Evolutionary conservation across 1,140 invertebrate species (phyloP), one percentile per base, ranked within the genome.

Genomic region (Zeugodacus cucurbitae): DNA sequence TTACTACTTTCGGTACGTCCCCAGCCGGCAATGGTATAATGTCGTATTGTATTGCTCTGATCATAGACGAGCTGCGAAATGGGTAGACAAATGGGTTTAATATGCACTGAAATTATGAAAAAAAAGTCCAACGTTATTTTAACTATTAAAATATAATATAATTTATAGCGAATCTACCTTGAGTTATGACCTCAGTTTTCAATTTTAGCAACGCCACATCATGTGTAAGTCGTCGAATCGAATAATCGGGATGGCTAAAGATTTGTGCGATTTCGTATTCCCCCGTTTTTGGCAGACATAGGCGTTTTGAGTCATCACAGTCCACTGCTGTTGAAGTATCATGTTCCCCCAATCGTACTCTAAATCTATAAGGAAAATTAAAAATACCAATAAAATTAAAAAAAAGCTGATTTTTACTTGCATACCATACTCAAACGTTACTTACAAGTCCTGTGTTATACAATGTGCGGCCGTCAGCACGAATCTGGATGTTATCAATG

Each of bases 381-480:
- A 20, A 74, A 37, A 2, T 6, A 74, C 17, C 6, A 29, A 74
- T 22, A 22, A 41, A 74, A 37, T 44, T 74, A 7, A 41, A 37
- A 74, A n/a, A n/a, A n/a, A n/a, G n/a, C n/a, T 44, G 10, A 44
- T 44, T 44, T 5, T 44, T 5, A 8, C 41, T 44, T 8, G 41
- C 17, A 11, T 0, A 1, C n/a, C n/a, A n/a, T n/a, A n/a, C n/a
- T n/a, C n/a, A n/a, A n/a, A n/a, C n/a, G n/a, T n/a, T n/a, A 88
- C 94, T 95, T 90, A 90, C 91, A 91, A 87, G 1, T 89, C 26
- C 0, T 85, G 5, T 8, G 70, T 58, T 14, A 91, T 89, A 88
- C 92, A 93, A 86, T 93, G 92, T 7, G 96, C 96, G 1, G 97
- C 97, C 0, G 97, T 97, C 10, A 95, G 87, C 41, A 95, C 91